Evolutionary conservation across 2,797 vertebrate genomes (phyloP).

Genomic region (Arvicola amphibius): DNA sequence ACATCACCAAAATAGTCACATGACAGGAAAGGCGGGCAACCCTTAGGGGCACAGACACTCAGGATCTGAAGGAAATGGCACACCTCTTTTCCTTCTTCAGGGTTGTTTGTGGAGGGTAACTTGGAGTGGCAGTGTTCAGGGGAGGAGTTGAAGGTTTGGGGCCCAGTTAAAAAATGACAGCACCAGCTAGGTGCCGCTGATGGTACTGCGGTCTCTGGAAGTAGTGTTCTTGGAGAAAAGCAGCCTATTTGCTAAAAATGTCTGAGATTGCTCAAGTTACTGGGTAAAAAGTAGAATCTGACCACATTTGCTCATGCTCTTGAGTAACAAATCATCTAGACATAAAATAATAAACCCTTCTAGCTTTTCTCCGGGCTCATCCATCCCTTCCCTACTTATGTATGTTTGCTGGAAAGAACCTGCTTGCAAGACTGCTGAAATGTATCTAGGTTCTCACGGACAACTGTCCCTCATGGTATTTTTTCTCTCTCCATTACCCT

Average conservation of each 20-base stretch:
- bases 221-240: not conserved
- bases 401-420: not conserved
- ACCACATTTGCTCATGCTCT: not conserved
- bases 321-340: not conserved
- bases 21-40: not conserved
- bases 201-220: not conserved
- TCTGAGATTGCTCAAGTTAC: not conserved
- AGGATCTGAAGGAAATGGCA: not conserved
- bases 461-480: not conserved
- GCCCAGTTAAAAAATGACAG: not conserved
- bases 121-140: not conserved
- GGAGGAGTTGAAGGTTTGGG: not conserved
- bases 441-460: not conserved
- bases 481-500: not conserved
- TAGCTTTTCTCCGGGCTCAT: not conserved
- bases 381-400: not conserved
- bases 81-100: no score
- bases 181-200: accelerated
- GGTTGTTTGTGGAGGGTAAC: not conserved
- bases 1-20: not conserved
- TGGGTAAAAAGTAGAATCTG: not conserved
- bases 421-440: not conserved
- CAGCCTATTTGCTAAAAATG: not conserved
- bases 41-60: not conserved
- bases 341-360: not conserved